Conservation (phyloP, 2,113 vertebrate species). For the Himantopus leucocephalus region DNA sequence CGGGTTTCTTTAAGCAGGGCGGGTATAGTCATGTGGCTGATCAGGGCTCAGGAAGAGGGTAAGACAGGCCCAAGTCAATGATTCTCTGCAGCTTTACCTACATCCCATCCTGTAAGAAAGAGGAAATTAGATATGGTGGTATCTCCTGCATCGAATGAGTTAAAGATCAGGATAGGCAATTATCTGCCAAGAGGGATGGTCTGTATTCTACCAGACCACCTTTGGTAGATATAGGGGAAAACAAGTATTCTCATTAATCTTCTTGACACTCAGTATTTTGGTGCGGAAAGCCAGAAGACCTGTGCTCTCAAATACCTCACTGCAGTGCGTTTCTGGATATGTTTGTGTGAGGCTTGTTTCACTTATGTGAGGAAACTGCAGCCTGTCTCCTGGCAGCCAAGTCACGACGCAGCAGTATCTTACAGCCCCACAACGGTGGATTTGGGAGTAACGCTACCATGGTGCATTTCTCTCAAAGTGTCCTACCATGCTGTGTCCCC, state of each 20-base stretch:
- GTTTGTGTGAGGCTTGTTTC: background rate
- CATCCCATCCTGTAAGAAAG: background rate
- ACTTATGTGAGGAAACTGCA: background rate
- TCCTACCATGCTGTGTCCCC: background rate
- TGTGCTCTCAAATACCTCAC: background rate
- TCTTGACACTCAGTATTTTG: background rate
- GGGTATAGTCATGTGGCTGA: background rate
- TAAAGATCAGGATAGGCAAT: background rate
- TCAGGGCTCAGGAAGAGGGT: background rate
- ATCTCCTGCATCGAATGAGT: background rate
- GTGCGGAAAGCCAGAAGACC: background rate
- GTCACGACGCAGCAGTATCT: background rate
- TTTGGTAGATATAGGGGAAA: background rate
- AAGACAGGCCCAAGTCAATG: background rate
- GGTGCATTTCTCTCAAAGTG: background rate
- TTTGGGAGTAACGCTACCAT: background rate
- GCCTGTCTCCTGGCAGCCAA: background rate
- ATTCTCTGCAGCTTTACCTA: background rate
- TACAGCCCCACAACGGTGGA: background rate
- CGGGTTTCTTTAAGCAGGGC: background rate
- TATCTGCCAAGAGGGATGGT: background rate
- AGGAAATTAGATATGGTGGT: background rate
- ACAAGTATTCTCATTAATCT: background rate
- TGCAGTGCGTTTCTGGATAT: background rate
- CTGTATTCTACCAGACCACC: background rate